A percentile compares a stretch with the other conserved stretches of the same genome.
phyloP scores from a whole-genome alignment of 2,113 vertebrate species.

The Zeus faber region DNA sequence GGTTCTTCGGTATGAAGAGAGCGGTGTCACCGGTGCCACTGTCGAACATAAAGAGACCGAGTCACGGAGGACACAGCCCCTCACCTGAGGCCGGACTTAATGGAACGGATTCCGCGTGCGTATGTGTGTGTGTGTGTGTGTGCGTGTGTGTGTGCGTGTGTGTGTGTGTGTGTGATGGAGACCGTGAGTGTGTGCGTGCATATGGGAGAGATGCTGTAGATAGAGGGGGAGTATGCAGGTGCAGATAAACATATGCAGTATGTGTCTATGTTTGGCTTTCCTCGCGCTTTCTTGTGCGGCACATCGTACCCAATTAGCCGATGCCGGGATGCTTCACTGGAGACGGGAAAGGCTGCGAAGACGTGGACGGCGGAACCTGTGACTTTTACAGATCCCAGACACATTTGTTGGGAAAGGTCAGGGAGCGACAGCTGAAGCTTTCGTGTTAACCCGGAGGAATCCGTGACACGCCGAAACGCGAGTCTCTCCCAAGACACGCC shows the following conservation, averaged over 20 bases:
- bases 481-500: slow-evolving; percentile 26
- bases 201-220: not conserved
- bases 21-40: too few relatives aligned
- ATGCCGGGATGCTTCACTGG: too few relatives aligned
- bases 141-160: not conserved
- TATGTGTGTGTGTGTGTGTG: slow-evolving; percentile 5
- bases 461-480: slow-evolving; percentile 1
- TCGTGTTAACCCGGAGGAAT: slow-evolving; percentile 35
- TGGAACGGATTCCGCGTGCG: too few relatives aligned
- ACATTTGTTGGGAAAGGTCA: slow-evolving; percentile 17
- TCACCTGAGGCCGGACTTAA: too few relatives aligned
- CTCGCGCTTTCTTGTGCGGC: too few relatives aligned
- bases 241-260: too few relatives aligned
- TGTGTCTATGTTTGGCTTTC: too few relatives aligned
- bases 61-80: too few relatives aligned
- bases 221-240: not conserved
- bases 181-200: not conserved
- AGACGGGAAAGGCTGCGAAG: too few relatives aligned
- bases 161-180: not conserved
- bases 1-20: too few relatives aligned
- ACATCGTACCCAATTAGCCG: too few relatives aligned
- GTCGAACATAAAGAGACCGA: too few relatives aligned
- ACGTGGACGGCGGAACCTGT: not conserved
- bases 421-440: slow-evolving; percentile 6
- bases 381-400: slow-evolving; percentile 13